Evolutionary conservation across 2,888 invertebrate genomes (phyloP).

Genomic region (Bombylius major): DNA sequence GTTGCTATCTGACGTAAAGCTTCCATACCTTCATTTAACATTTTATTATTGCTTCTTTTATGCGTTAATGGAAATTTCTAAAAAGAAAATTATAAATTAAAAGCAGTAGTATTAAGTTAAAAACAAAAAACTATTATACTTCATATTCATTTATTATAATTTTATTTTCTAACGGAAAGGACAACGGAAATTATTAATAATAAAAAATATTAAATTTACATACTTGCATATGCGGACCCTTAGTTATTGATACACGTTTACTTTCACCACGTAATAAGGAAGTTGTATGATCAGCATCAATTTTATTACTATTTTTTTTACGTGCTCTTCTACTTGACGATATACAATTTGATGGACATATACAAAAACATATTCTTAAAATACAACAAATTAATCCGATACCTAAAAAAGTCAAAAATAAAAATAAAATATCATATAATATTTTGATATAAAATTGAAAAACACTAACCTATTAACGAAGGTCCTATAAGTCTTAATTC

Average conservation of each 20-base stretch:
- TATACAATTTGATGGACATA: slow-evolving; percentile 67
- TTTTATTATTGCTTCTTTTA: slow-evolving; percentile 33
- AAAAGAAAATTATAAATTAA: slow-evolving; percentile 6
- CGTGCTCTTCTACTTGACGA: slow-evolving; percentile 51
- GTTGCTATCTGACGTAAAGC: slow-evolving; percentile 37
- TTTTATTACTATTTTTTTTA: slow-evolving; percentile 38
- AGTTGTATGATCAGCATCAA: slow-evolving; percentile 37
- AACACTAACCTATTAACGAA: slow-evolving; percentile 48
- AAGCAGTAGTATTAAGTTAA: neutral
- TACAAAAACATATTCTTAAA: slow-evolving; percentile 70
- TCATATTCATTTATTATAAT: too few species aligned
- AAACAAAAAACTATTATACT: neutral
- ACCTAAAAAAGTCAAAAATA: slow-evolving; percentile 27
- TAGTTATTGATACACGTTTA: slow-evolving; percentile 35
- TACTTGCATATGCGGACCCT: slow-evolving; percentile 31
- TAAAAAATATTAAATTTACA: neutral
- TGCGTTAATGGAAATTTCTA: slow-evolving; percentile 32
- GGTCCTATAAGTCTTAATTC: slow-evolving; percentile 79
- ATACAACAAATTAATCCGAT: slow-evolving; percentile 72
- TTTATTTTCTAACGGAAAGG: too few species aligned
- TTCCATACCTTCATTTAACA: slow-evolving; percentile 38
- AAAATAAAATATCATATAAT: too few species aligned
- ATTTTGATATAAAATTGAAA: neutral
- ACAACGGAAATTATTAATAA: too few species aligned
- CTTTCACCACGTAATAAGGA: slow-evolving; percentile 34